Percentiles rank a stretch among this genome's conserved stretches.
These are phyloP conservation scores for Bathybates hornii DNA, from an alignment of 2,113 vertebrate genomes.

Conservation along the genomic window DNA sequence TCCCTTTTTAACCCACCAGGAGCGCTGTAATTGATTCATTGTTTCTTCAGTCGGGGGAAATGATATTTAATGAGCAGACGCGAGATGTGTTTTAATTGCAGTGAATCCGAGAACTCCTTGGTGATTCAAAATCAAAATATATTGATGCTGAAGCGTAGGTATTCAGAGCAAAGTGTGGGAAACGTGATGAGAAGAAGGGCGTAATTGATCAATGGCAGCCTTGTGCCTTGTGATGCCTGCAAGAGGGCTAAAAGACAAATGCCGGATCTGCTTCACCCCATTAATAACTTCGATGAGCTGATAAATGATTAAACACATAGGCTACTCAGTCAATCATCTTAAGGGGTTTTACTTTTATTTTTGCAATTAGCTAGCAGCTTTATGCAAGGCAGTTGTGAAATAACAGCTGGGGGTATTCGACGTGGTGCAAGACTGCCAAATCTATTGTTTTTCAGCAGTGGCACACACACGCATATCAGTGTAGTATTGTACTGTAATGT, in stretches of 20 bases:
- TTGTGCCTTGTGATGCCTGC: not conserved
- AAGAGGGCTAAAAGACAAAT: not conserved
- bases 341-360: not conserved
- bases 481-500: not conserved
- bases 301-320: not conserved
- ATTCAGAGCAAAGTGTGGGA: not conserved
- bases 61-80: not conserved
- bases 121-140: not conserved
- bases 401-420: not conserved
- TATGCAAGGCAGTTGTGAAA: not conserved
- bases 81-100: not conserved
- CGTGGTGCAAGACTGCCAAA: not conserved
- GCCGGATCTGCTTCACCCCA: not conserved
- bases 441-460: not conserved
- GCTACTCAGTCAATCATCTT: not conserved
- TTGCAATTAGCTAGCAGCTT: not conserved
- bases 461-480: not conserved
- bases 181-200: not conserved
- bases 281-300: not conserved
- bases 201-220: not conserved
- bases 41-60: not conserved
- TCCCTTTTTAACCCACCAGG: not conserved
- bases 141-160: not conserved
- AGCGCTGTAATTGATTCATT: not conserved
- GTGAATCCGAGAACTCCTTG: not conserved